Evolutionary conservation across 2,888 invertebrate genomes (phyloP).

Genomic region (Quadroppia sp.): DNA sequence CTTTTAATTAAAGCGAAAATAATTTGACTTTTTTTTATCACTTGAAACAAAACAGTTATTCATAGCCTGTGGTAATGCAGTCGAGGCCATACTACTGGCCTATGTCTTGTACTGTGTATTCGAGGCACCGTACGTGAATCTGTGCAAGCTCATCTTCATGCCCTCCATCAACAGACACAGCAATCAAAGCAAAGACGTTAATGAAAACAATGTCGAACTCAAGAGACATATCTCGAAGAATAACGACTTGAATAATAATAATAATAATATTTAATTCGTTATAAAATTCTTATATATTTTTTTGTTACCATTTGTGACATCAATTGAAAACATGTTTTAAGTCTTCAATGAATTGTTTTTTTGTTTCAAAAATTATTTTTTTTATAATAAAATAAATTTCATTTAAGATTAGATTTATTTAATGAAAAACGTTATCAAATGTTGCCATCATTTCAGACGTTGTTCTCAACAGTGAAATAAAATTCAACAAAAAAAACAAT

Average conservation of each 20-base stretch:
- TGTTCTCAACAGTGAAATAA: no score
- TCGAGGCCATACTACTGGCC: slow-evolving; percentile 8
- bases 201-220: slow-evolving; percentile 4
- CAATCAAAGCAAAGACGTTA: background rate
- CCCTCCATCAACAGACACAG: slow-evolving; percentile 1
- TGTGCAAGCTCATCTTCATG: slow-evolving; percentile 6
- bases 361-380: slow-evolving; percentile 1
- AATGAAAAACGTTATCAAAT: background rate
- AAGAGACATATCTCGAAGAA: background rate
- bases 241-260: background rate
- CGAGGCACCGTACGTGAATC: slow-evolving; percentile 29
- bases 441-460: no score
- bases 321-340: no score
- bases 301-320: no score
- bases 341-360: background rate
- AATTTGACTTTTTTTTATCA: no score
- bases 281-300: no score
- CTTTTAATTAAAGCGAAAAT: no score
- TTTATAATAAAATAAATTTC: background rate
- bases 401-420: no score
- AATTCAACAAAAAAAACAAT: no score
- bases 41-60: no score
- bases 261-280: background rate
- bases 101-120: slow-evolving; percentile 15
- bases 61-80: slow-evolving; percentile 22